phyloP scores from a whole-genome alignment of 1,140 invertebrate genomes.

The Papilio helenus region DNA sequence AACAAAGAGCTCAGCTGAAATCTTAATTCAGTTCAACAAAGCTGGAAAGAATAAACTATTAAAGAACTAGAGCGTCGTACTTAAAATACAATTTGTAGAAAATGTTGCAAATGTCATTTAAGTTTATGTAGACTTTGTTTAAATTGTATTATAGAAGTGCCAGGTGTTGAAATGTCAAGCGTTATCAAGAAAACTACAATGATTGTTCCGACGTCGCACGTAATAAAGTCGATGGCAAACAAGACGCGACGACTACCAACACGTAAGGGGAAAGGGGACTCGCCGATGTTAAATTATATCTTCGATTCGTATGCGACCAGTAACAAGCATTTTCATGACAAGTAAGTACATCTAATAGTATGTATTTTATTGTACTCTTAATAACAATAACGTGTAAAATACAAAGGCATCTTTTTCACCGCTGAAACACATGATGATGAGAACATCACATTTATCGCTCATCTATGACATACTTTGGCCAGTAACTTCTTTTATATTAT shows the following conservation, averaged over 20 bases:
- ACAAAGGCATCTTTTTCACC: not conserved
- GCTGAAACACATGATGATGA: no score
- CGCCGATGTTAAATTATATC: constrained; percentile 89
- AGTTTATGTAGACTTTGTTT: constrained; percentile 2
- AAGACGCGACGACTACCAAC: constrained; percentile 59
- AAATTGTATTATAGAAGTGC: constrained; percentile 41
- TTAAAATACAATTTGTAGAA: constrained; percentile 8
- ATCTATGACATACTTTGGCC: no score
- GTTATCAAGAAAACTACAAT: constrained; percentile 46
- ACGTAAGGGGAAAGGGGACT: constrained; percentile 84
- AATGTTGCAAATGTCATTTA: not conserved
- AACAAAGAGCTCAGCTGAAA: not conserved
- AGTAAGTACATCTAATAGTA: constrained; percentile 62
- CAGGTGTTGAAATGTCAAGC: constrained; percentile 52
- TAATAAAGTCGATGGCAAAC: constrained; percentile 45
- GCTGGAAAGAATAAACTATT: not conserved
- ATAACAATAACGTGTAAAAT: not conserved
- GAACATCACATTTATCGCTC: no score
- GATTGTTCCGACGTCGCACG: constrained; percentile 45
- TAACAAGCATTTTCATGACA: constrained; percentile 87
- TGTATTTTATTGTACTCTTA: not conserved
- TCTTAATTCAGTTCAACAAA: not conserved
- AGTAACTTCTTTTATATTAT: no score
- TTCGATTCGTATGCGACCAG: constrained; percentile 87
- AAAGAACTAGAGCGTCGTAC: not conserved